Evolutionary conservation across 1,140 invertebrate genomes (phyloP), one percentile per base, ranked within the genome.

Genomic region (Drosophila virilis): DNA sequence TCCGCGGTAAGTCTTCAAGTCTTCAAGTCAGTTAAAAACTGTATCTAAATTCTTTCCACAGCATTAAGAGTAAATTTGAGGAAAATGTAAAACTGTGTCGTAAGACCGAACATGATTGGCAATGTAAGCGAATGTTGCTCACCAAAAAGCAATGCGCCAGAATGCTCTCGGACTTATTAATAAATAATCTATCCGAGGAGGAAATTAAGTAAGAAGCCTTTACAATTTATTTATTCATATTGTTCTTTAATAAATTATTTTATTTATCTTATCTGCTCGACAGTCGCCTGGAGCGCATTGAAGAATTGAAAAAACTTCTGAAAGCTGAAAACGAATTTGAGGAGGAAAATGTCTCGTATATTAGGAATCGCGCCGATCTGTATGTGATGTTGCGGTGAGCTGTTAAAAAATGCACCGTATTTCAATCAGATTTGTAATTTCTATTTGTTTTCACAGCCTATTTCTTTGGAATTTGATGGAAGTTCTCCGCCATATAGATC

Each of bases 161-260:
- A 6, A 65, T 81, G 7, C 43, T 91, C 0, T 64, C 78, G 48
- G 57, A 58, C 5, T 62, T 90, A 1, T 50, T 92, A 58, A 33
- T 86, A 6, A 80, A 91, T 45, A 92, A 92, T 70, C 68, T 86
- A 3, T 82, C 83, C 0, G 78, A 85, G 46, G 90, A 91, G 32
- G 90, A 91, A 55, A 80, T 82, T 1, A 81, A 78, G 90, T 91
- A 28, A 28, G 71, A 15, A 33, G 8, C 8, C 2, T 12, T 37
- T 6, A n/a, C 7, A 37, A 15, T 32, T 8, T 76, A 9, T 8
- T 51, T 33, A 6, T 40, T 6, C 13, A 15, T 10, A 33, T 43
- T 28, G 22, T 5, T 28, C 22, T 5, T 28, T 28, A 28, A 28
- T 28, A 28, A 28, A 3, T 5, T 22, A 22, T 28, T 5, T 5